Evolutionary conservation across 2,888 invertebrate genomes (phyloP), one percentile per base, ranked within the genome.

Genomic region (Macaria notata): DNA sequence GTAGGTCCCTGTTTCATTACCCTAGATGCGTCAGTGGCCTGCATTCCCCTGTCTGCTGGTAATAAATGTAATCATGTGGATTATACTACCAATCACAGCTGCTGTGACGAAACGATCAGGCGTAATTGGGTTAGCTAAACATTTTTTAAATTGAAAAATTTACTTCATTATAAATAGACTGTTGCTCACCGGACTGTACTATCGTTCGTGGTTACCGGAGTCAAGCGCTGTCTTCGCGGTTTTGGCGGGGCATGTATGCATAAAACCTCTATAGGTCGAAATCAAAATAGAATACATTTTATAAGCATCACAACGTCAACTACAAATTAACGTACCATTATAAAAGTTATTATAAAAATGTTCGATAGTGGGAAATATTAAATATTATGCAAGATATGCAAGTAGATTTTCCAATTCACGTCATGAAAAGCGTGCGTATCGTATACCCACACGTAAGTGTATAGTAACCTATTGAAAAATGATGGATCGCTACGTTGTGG

Each of bases 1-100:
- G 53, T 56, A 47, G 59, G 59, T 76, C 75, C 74, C 73, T 52
- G 65, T 65, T 72, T 80, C 73, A 83, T 83, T 83, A 79, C 65
- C 79, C 75, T 56, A 76, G 76, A 78, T 77, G 71, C 68, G 66
- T 66, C 68, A 58, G 52, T 61, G 54, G 54, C 56, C 56, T 53
- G 47, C 60, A 56, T 29, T 30, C 54, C 49, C 55, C 50, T 49
- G 42, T 9, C 42, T 52, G 42, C 30, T 46, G 53, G 46, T 54
- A 58, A 57, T 58, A 42, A 54, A 46, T 38, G 38, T 43, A 45
- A 33, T 45, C 19, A 46, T 42, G 41, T 39, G 31, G 39, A 47
- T 46, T 51, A 53, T 39, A 31, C 43, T 5, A 41, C 41, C 6
- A 49, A 9, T 19, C 19, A 19, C 19, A 19, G 19, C 19, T 19